phyloP scores from a whole-genome alignment of 2,113 vertebrate species.

The Tonatia bakeri region DNA sequence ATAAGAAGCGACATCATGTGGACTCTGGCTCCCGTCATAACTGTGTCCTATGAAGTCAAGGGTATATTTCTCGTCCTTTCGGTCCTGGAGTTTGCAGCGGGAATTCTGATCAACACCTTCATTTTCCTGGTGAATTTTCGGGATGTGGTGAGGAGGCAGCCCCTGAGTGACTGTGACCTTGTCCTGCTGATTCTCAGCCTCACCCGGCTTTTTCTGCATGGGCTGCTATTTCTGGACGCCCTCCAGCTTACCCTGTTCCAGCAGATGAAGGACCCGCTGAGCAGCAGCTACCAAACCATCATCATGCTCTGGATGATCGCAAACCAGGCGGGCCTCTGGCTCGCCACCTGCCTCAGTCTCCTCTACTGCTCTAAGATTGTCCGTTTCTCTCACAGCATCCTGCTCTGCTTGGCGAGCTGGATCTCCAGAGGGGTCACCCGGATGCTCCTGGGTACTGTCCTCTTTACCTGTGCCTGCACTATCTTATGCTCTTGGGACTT shows the following conservation, averaged over 20 bases:
- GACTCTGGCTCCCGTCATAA: neutral
- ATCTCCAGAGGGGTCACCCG: slow-evolving; percentile 30
- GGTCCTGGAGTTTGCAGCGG: slow-evolving; percentile 25
- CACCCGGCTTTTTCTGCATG: slow-evolving; percentile 32
- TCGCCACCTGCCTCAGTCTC: slow-evolving; percentile 67
- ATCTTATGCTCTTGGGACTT: slow-evolving; percentile 33
- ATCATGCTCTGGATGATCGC: slow-evolving; percentile 49
- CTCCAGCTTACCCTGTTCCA: slow-evolving; percentile 40
- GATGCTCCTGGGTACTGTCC: slow-evolving; percentile 1
- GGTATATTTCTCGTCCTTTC: slow-evolving; percentile 44
- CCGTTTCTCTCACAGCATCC: slow-evolving; percentile 43
- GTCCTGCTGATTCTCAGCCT: slow-evolving; percentile 53
- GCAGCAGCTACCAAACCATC: slow-evolving; percentile 30
- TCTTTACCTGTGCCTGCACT: slow-evolving; percentile 16
- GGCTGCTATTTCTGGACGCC: slow-evolving; percentile 49
- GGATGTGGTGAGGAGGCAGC: slow-evolving; percentile 37
- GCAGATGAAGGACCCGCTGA: slow-evolving; percentile 41
- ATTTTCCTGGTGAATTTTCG: slow-evolving; percentile 53
- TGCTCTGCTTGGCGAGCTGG: slow-evolving; percentile 37
- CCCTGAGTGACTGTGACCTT: slow-evolving; percentile 29
- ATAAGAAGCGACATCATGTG: slow-evolving; percentile 26
- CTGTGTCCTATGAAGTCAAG: slow-evolving; percentile 52
- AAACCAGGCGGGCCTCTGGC: slow-evolving; percentile 55
- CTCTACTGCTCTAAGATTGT: slow-evolving; percentile 66
- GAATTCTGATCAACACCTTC: slow-evolving; percentile 51